These are phyloP conservation scores for Saccostrea glomerata DNA, from an alignment of 1,140 invertebrate species.

Conservation along the genomic window DNA sequence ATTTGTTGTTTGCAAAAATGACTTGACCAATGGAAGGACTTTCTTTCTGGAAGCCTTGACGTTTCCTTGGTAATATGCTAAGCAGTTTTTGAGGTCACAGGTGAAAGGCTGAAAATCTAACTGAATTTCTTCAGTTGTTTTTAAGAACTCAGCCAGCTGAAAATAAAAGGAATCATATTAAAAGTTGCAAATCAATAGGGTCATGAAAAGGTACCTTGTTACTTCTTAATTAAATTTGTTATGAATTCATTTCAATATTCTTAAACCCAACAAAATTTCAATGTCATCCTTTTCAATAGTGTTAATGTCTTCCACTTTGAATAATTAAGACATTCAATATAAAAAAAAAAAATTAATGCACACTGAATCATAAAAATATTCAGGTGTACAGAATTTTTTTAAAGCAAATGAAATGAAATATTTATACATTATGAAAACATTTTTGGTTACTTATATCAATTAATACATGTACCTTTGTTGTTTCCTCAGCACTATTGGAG, in stretches of 20 bases:
- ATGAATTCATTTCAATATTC: too few species aligned
- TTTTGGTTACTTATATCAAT: neutral
- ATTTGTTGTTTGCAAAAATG: slow-evolving; percentile 57
- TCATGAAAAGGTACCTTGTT: neutral
- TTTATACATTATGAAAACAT: too few species aligned
- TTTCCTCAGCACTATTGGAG: neutral
- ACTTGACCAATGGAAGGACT: slow-evolving; percentile 74
- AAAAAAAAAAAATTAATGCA: too few species aligned
- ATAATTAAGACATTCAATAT: too few species aligned
- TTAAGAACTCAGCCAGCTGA: slow-evolving; percentile 66
- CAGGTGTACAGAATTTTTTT: too few species aligned
- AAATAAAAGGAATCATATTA: slow-evolving; percentile 40
- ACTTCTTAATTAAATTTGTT: too few species aligned
- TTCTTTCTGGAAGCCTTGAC: slow-evolving; percentile 72
- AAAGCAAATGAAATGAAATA: too few species aligned
- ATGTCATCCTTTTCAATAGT: too few species aligned
- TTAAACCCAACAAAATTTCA: too few species aligned
- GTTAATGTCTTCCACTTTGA: too few species aligned
- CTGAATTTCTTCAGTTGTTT: slow-evolving; percentile 59
- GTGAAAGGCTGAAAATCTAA: slow-evolving; percentile 61
- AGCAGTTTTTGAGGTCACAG: slow-evolving; percentile 56
- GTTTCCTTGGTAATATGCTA: slow-evolving; percentile 72
- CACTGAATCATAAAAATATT: too few species aligned
- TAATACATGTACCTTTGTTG: slow-evolving; percentile 8
- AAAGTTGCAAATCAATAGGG: neutral